Conservation (phyloP, 2,113 vertebrate species). For the Diadophis punctatus region DNA sequence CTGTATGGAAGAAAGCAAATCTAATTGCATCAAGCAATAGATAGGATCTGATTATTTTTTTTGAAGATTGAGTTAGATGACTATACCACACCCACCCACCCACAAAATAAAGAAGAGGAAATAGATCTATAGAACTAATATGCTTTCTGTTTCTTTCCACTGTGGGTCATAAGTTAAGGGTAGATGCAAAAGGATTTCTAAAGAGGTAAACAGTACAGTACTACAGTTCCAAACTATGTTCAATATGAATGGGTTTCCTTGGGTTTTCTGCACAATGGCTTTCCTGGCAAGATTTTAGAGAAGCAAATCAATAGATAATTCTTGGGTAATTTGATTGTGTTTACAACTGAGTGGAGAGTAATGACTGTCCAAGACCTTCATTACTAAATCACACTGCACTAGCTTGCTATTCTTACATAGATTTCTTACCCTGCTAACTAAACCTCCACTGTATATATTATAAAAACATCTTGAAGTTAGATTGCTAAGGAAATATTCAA, state of each 20-base stretch:
- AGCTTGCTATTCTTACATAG: neutral
- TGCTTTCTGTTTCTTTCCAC: neutral
- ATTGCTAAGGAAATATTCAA: neutral
- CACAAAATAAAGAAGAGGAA: neutral
- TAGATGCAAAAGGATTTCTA: neutral
- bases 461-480: neutral
- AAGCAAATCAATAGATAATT: neutral
- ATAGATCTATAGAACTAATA: neutral
- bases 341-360: neutral
- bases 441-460: neutral
- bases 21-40: neutral
- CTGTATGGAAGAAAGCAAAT: neutral
- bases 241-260: neutral
- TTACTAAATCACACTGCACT: neutral
- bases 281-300: neutral
- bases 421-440: neutral
- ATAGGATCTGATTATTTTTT: neutral
- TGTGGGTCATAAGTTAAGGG: neutral
- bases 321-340: neutral
- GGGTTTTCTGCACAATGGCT: neutral
- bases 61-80: neutral
- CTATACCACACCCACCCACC: neutral
- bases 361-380: neutral
- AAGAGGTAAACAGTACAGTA: too few species aligned
- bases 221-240: neutral